These are phyloP conservation scores for Julus scanicus DNA, from an alignment of 2,888 invertebrate species.

Conservation along the genomic window DNA sequence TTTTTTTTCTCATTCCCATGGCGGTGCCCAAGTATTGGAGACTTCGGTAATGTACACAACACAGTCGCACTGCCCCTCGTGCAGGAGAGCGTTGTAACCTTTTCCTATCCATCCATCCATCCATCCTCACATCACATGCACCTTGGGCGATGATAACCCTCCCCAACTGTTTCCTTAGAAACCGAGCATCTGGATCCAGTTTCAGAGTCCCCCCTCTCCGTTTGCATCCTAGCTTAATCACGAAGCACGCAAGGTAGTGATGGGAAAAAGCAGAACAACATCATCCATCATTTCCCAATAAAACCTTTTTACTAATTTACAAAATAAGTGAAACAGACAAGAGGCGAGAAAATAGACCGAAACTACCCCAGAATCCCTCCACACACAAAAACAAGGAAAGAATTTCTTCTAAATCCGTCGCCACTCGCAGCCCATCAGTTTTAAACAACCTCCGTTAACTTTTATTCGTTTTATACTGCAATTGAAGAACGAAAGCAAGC, in stretches of 20 bases:
- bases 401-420: not conserved
- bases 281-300: conserved; percentile 35
- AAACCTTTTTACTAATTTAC: conserved; percentile 39
- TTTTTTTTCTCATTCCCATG: not conserved
- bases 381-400: not conserved
- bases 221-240: conserved; percentile 15
- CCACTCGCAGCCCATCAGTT: not conserved
- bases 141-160: conserved; percentile 39
- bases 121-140: conserved; percentile 22
- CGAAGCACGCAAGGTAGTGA: not conserved
- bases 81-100: not conserved
- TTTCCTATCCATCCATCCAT: conserved; percentile 10
- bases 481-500: not conserved
- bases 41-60: not conserved
- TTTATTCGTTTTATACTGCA: not conserved
- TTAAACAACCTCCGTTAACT: not conserved
- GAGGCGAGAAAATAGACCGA: not conserved
- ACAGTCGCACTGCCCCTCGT: not conserved
- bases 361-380: not conserved
- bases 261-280: conserved; percentile 9
- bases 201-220: not conserved
- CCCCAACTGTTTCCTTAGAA: conserved; percentile 36
- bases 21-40: not conserved
- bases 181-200: conserved; percentile 39
- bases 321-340: not conserved